phyloP scores from a whole-genome alignment of 2,113 vertebrate genomes.

The Nestor notabilis region DNA sequence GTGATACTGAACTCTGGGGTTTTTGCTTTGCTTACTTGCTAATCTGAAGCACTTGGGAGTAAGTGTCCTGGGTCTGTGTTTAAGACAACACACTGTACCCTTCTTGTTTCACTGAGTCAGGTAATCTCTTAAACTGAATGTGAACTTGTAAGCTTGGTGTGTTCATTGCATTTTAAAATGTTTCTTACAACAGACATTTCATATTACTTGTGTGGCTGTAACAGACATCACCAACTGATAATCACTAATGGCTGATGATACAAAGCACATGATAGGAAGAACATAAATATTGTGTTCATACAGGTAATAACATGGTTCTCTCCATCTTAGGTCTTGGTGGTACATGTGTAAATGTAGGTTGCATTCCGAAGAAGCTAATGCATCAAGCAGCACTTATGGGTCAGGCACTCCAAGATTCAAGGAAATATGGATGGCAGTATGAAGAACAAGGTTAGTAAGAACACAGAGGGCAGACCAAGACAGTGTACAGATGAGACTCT shows the following conservation, averaged over 20 bases:
- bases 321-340: constrained; percentile 88
- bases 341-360: constrained; percentile 96
- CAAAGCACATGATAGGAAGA: not conserved
- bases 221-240: not conserved
- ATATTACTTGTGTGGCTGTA: not conserved
- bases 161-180: not conserved
- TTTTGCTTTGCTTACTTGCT: not conserved
- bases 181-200: not conserved
- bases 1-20: not conserved
- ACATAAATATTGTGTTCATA: not conserved
- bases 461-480: not conserved
- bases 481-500: not conserved
- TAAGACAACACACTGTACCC: not conserved
- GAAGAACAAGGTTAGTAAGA: constrained; percentile 81
- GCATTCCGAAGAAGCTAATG: constrained; percentile 98
- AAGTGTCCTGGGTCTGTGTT: not conserved
- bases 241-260: not conserved
- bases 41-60: not conserved
- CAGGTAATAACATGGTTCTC: not conserved
- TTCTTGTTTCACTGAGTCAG: not conserved
- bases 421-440: constrained; percentile 93
- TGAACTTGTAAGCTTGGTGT: not conserved
- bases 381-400: constrained; percentile 92
- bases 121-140: not conserved
- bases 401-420: constrained; percentile 85